These are phyloP conservation scores for Abrostola triplasia DNA, from an alignment of 2,888 invertebrate species.

Conservation along the genomic window DNA sequence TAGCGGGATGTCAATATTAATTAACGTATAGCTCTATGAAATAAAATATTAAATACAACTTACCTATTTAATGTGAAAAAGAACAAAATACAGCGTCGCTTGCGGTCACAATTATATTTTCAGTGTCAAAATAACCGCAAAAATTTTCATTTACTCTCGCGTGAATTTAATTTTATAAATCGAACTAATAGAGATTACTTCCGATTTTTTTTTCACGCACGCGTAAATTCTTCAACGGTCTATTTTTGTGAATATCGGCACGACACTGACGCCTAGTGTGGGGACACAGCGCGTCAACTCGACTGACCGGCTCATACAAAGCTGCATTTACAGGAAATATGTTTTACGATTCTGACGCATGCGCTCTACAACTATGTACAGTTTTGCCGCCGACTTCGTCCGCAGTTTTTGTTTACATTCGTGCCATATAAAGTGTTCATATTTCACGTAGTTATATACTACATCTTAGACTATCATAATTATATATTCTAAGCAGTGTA, in stretches of 20 bases:
- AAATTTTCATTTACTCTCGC: conserved; percentile 37
- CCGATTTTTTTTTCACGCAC: conserved; percentile 69
- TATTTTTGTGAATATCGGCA: conserved; percentile 77
- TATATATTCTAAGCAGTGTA: no score
- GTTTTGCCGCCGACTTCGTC: conserved; percentile 48
- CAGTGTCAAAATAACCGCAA: conserved; percentile 44
- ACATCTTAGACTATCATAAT: no score
- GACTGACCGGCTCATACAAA: conserved; percentile 47
- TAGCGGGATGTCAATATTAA: no score
- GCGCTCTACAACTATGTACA: conserved; percentile 45
- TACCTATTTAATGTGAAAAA: conserved; percentile 31
- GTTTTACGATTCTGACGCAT: conserved; percentile 62
- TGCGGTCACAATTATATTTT: conserved; percentile 33
- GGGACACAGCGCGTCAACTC: conserved; percentile 55
- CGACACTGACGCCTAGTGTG: conserved; percentile 69
- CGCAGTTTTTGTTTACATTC: conserved; percentile 51
- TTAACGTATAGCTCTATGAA: not conserved
- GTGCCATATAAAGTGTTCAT: conserved; percentile 9
- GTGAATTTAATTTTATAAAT: conserved; percentile 47
- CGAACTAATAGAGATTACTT: conserved; percentile 65
- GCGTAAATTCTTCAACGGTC: conserved; percentile 72
- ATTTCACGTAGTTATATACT: conserved; percentile 43
- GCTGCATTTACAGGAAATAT: conserved; percentile 64
- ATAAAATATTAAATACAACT: conserved; percentile 22
- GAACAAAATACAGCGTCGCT: conserved; percentile 26